Evolutionary conservation across 2,113 vertebrate species (phyloP), one percentile per base, ranked within the genome.

Genomic region (Columba janthina): DNA sequence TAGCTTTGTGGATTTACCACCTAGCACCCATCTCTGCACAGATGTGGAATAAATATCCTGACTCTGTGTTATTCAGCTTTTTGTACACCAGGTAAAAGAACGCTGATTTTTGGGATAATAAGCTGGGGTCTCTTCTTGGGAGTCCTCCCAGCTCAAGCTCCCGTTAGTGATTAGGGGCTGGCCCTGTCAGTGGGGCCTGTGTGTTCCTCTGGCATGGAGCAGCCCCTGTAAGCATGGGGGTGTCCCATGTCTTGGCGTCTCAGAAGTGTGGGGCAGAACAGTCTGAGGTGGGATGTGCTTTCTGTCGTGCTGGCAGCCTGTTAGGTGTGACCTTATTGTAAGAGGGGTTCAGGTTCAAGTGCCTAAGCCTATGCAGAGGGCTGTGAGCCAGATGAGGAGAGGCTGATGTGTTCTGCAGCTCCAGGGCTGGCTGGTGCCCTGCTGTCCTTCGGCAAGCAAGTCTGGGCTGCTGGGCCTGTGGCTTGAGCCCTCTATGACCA

Each of bases 201-300:
- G 56, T 48, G 38, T n/a, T 71, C 8, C 13, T 13, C 15, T 21
- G 26, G 40, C 15, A 6, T 3, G 13, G 44, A 70, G 19, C 16
- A 72, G 26, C 4, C 2, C 0, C 2, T 40, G 28, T 64, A 16
- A 54, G 42, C 34, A n/a, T 14, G 5, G 13, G 18, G 21, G 13
- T 83, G 4, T 29, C 7, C 71, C 11, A 1, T 2, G 15, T 22
- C 20, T 32, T 38, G 29, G 29, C 11, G 19, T 65, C 81, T 70
- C 4, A 18, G 66, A 51, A 44, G 31, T 2, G 5, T 60, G 34
- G 22, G 22, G 3, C 19, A 61, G n/a, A 67, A 62, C 19, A 34
- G 4, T 26, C 1, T 12, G 67, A 78, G 48, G 10, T 31, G 31
- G 6, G 11, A 20, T 1, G 10, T 73, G 8, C 31, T 93, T 70